Base-by-base conservation (phyloP, 2,888 invertebrate species). In the Amphimallon solstitiale region DNA sequence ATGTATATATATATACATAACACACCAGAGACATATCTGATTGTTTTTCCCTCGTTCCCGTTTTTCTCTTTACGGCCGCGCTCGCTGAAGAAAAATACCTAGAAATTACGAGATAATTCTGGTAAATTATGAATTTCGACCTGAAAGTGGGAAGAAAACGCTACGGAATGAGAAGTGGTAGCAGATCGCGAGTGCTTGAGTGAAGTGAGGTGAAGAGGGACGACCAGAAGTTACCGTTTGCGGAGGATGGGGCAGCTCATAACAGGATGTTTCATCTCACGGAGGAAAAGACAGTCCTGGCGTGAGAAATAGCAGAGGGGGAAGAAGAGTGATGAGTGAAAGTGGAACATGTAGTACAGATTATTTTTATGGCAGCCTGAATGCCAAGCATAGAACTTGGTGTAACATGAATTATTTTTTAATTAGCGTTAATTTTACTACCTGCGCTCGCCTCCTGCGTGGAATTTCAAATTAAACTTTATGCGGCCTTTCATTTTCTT, bases 71-170 rank as follows among this genome's bases (percentile, higher is more conserved):
- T 10, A 2, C 29, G 5, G 35, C 40, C 14, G 14, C 15, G 17
- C 21, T n/a, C 19, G 38, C n/a, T 7, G 54, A 21, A 40, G 23
- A 40, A 56, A 23, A 56, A 40, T 43, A 40, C 40, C 56, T 56
- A 40, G 23, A 56, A 56, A 56, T 56, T 40, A 23, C 21, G 40
- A 56, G 40, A 56, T 56, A 56, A 56, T 56, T 56, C 40, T 56
- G n/a, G 40, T 40, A 56, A 56, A 56, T 56, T 56, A 56, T 56
- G 56, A 56, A 56, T 40, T 29, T 40, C 56, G 56, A 23, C 40
- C 40, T 12, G 38, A 1, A 1, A 29, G 29, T 1, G 9, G 9
- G 9, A 9, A 29, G 9, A 9, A 5, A 40, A 21, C 40, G 9
- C 17, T 14, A 23, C 9, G 29, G 40, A 40, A 40, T 19, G 5